Percentiles rank a stretch among this genome's conserved stretches.
Conservation (phyloP, 1,140 invertebrate genomes). For the Eulimnadia texana region DNA sequence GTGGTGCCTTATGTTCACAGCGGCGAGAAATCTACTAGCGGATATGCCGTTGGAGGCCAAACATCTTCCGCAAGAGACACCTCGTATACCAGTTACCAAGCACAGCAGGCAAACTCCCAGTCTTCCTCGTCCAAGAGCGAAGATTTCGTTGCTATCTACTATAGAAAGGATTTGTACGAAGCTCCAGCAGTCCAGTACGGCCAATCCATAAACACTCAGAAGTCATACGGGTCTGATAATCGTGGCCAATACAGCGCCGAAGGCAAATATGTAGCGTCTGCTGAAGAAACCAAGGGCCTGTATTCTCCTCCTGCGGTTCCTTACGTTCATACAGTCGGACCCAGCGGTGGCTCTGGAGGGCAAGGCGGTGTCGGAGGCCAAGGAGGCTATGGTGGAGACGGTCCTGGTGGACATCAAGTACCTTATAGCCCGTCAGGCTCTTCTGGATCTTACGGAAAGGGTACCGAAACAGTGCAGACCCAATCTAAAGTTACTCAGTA, state of each 20-base stretch:
- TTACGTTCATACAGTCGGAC: background rate
- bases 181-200: background rate
- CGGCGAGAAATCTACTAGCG: no score
- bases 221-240: background rate
- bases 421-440: background rate
- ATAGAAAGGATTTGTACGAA: background rate
- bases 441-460: background rate
- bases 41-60: no score
- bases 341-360: conserved; percentile 5
- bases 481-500: background rate
- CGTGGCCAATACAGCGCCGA: background rate
- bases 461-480: background rate
- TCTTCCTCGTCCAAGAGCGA: background rate
- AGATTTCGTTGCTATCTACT: background rate
- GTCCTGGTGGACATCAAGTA: conserved; percentile 1
- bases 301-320: background rate
- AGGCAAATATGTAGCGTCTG: background rate
- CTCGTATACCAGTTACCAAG: no score
- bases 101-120: no score
- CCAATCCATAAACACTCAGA: background rate
- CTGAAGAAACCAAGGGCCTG: background rate
- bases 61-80: no score
- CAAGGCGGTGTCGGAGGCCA: background rate
- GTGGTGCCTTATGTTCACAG: no score
- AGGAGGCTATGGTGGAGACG: conserved; percentile 9